Evolutionary conservation across 1,140 invertebrate species (phyloP), one percentile per base, ranked within the genome.

Genomic region (Trachelipus rathkii): DNA sequence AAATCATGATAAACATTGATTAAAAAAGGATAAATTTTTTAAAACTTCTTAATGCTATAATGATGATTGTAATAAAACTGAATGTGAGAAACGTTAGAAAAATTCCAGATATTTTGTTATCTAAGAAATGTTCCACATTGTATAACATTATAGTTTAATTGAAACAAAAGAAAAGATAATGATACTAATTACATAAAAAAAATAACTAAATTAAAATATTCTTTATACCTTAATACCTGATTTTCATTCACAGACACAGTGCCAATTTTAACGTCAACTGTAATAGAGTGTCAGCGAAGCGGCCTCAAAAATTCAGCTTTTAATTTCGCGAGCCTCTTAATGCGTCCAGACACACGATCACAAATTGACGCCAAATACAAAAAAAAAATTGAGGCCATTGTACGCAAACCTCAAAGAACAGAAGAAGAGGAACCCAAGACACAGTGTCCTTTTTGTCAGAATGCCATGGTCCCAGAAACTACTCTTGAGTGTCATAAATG

Each of bases 221-320:
- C 33, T 33, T 33, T 33, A 33, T 33, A 33, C 33, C 19, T n/a
- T n/a, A n/a, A 13, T 44, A 71, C 13, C 1, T 10, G 23, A 44
- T 11, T 23, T 70, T 71, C 82, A 11, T 83, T 88, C 88, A 6
- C 83, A 98, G 96, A 99, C 88, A 91, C 94, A 82, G 95, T 98
- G 44, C 95, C 94, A 53, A 98, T 99, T 81, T 87, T 99, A 75
- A 99, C 97, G 0, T 97, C 95, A 3, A 92, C 96, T 24, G 96
- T 99, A 0, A 97, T 99, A 75, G 96, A 98, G 85, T 99, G 97
- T 84, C 91, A 95, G 84, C 89, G 95, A 82, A 93, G 96, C 0
- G 95, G 95, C 0, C 86, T 99, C 6, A 93, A 92, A 83, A 91
- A 92, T 79, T 92, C 93, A 0, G 94, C 96, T 0, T 95, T 96